Evolutionary conservation across 2,113 vertebrate species (phyloP).

Genomic region (Poecilia latipinna): DNA sequence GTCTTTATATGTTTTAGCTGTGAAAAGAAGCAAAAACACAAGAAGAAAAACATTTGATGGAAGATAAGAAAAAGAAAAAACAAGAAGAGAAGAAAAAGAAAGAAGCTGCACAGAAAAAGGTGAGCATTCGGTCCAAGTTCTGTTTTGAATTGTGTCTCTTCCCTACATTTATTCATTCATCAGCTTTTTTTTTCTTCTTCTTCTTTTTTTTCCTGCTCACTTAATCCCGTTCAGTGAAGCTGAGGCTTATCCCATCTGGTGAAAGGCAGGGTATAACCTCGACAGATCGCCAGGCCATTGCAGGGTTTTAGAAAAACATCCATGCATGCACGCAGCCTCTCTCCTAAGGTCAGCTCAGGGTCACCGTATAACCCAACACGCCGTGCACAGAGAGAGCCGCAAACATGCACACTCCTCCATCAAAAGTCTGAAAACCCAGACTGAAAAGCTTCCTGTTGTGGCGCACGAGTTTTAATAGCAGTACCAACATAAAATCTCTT

Average conservation of each 20-base stretch:
- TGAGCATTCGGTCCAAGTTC: slow-evolving; percentile 43
- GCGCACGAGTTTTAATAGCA: not conserved
- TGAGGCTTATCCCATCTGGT: not conserved
- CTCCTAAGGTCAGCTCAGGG: not conserved
- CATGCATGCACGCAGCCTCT: not conserved
- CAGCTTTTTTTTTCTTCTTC: too few species aligned
- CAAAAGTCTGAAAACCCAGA: not conserved
- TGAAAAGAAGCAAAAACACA: slow-evolving; percentile 89
- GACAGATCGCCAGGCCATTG: too few species aligned
- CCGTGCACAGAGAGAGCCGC: too few species aligned
- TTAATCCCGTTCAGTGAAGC: not conserved
- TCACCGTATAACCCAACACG: not conserved
- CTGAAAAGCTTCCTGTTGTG: not conserved
- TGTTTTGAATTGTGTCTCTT: not conserved
- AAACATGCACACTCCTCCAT: not conserved
- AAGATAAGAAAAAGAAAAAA: slow-evolving; percentile 99
- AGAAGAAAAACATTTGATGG: slow-evolving; percentile 98
- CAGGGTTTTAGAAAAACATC: not conserved
- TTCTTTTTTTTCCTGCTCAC: not conserved
- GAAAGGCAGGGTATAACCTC: not conserved
- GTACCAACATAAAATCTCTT: not conserved
- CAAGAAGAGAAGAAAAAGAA: slow-evolving; percentile 99
- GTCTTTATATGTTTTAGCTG: slow-evolving; percentile 67
- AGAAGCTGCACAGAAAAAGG: slow-evolving; percentile 98
- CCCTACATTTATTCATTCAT: not conserved